phyloP scores from a whole-genome alignment of 2,888 invertebrate species.

The Leucoptera coffeella region DNA sequence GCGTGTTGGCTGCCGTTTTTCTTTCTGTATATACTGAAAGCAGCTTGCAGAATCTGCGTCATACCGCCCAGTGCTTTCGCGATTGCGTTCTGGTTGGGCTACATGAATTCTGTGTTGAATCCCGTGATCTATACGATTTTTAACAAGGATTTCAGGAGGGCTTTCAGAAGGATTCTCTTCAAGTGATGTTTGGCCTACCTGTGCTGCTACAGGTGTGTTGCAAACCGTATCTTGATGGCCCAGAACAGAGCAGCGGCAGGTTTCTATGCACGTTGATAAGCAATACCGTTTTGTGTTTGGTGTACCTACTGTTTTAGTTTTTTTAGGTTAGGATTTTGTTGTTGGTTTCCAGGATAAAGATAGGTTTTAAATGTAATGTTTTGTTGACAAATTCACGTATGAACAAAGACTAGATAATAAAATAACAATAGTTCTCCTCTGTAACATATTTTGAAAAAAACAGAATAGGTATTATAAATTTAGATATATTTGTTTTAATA shows the following conservation, averaged over 20 bases:
- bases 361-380: too few relatives aligned
- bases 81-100: conserved; percentile 94
- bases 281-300: too few relatives aligned
- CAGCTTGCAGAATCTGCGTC: conserved; percentile 66
- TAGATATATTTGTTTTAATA: too few relatives aligned
- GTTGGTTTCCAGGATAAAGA: too few relatives aligned
- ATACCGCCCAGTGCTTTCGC: conserved; percentile 83
- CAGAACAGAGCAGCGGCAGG: conserved; percentile 60
- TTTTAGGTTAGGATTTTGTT: too few relatives aligned
- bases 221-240: conserved; percentile 55
- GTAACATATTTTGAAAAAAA: too few relatives aligned
- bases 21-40: conserved; percentile 83
- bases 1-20: conserved; percentile 99
- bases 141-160: conserved; percentile 94
- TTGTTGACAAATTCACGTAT: conserved; percentile 15
- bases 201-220: conserved; percentile 74
- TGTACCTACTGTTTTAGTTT: too few relatives aligned
- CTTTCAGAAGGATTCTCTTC: conserved; percentile 91
- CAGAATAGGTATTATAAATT: too few relatives aligned
- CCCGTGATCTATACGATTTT: conserved; percentile 96
- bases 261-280: conserved; percentile 18
- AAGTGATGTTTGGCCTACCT: conserved; percentile 88
- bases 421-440: too few relatives aligned
- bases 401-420: too few relatives aligned
- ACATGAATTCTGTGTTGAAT: conserved; percentile 94